Base-by-base conservation (phyloP, 2,113 vertebrate genomes). In the Dromaius novaehollandiae region DNA sequence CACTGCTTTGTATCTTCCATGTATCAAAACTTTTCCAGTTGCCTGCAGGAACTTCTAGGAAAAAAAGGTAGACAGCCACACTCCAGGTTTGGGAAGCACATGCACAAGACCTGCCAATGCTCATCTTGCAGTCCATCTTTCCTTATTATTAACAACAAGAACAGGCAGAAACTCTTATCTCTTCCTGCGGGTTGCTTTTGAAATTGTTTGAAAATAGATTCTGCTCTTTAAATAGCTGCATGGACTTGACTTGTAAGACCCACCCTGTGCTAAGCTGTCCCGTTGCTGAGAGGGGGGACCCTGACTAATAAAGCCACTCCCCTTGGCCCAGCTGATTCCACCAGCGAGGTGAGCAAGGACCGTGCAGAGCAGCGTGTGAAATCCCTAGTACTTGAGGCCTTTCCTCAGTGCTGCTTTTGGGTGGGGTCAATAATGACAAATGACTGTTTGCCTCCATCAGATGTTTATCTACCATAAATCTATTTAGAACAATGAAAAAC, bases 111-210 rank as follows among this genome's bases (percentile, higher is more conserved):
- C 22, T 73, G 42, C 44, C 11, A n/a, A 9, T 1, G 3, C 38
- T 70, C 17, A 51, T 50, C 77, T 56, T 80, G 15, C 58, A 64
- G 32, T 34, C 18, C 8, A 0, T 87, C 55, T 93, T 65, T 71
- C 38, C 44, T 24, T 38, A 3, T 46, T 46, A 46, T 24, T 24
- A 36, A 13, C 16, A 55, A 13, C 25, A 42, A 30, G 42, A 64
- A 18, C 34, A 22, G 81, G 42, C 55, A 94, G 68, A 74, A 90
- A 22, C 53, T 13, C 11, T 44, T 16, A 24, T 69, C 76, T 90
- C 28, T 42, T 38, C 0, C 0, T 58, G 38, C 68, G 74, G 32
- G 13, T 51, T 0, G 0, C 93, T 65, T 82, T 15, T 48, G 38
- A 82, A 82, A 71, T 66, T 11, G 73, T 65, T 80, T 56, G 40